Base-by-base conservation (phyloP, 2,888 invertebrate species). In the Aleiodes leptofemur region DNA sequence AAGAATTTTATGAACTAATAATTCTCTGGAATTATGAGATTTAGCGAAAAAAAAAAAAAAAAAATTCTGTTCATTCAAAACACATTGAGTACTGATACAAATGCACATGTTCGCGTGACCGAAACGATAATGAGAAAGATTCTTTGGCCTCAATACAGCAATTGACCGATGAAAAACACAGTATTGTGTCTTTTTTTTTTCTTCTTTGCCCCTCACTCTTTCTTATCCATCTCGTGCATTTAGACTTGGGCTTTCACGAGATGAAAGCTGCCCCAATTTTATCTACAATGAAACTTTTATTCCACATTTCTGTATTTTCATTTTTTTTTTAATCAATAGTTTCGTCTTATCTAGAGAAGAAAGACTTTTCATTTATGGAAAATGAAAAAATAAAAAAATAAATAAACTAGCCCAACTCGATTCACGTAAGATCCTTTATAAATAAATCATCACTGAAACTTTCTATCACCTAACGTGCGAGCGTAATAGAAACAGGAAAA, bases 391-490 rank as follows among this genome's bases (percentile, higher is more conserved):
- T n/a, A 13, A 61, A 43, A 61, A 34, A 34, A 34, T 34, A 34
- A 34, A 34, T 34, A 34, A 34, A 64, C 16, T 64, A 64, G 64
- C 8, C 16, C 64, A 38, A 6, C 48, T 23, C 31, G 50, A 68
- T 23, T 68, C 68, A 68, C 68, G 68, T 68, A 68, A 68, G 68
- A 51, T 68, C 16, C 51, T 51, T 14, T 8, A 68, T 68, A 31
- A 68, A 68, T 68, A 68, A 68, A 68, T 68, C 51, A 68, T 68
- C 51, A 53, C 31, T 23, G 9, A n/a, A 68, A 68, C 68, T 68
- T 68, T 68, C 68, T 68, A 68, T 68, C 50, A 68, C 64, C 48
- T 29, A 50, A 66, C 50, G 48, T 11, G 23, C n/a, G 29, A 66
- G 50, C 48, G 51, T 51, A 68, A 68, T 51, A 50, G 51, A 51